phyloP scores from a whole-genome alignment of 2,888 invertebrate species.

The Perithous albicinctus region DNA sequence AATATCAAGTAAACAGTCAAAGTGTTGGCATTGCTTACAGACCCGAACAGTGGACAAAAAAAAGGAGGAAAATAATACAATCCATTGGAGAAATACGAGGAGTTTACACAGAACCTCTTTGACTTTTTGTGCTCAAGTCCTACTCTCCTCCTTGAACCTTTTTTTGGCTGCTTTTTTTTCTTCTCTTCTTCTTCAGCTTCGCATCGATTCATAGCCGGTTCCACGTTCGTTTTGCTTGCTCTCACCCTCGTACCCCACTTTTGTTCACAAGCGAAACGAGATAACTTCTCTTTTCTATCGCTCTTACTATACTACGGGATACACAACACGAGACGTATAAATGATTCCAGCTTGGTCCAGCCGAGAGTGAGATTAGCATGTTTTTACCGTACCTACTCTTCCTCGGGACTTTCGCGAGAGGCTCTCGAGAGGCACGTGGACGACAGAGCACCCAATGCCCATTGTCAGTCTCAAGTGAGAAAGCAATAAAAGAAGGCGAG shows the following conservation, averaged over 20 bases:
- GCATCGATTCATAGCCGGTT: conserved; percentile 55
- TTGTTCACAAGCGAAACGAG: conserved; percentile 44
- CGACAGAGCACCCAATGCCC: conserved; percentile 8
- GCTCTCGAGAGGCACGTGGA: conserved; percentile 16
- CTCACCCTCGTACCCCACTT: conserved; percentile 20
- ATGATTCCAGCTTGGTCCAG: conserved; percentile 26
- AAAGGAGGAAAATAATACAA: conserved; percentile 22
- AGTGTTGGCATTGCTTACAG: conserved; percentile 6
- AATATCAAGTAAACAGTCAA: not conserved
- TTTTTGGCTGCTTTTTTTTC: conserved; percentile 31
- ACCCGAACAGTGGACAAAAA: not conserved
- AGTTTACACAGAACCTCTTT: conserved; percentile 35
- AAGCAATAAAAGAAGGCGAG: conserved; percentile 1
- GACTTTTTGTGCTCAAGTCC: conserved; percentile 27
- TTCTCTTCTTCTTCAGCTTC: conserved; percentile 32
- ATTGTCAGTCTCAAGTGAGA: conserved; percentile 36
- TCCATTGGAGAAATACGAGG: conserved; percentile 31
- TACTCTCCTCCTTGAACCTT: conserved; percentile 33
- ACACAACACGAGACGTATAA: conserved; percentile 29
- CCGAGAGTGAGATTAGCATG: conserved; percentile 50
- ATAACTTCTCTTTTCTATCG: conserved; percentile 47
- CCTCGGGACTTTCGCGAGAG: conserved; percentile 27
- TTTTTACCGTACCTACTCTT: conserved; percentile 52
- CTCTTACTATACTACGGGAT: conserved; percentile 23
- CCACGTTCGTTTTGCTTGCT: conserved; percentile 12